phyloP scores from a whole-genome alignment of 2,113 vertebrate species.

The Micronycteris hirsuta region DNA sequence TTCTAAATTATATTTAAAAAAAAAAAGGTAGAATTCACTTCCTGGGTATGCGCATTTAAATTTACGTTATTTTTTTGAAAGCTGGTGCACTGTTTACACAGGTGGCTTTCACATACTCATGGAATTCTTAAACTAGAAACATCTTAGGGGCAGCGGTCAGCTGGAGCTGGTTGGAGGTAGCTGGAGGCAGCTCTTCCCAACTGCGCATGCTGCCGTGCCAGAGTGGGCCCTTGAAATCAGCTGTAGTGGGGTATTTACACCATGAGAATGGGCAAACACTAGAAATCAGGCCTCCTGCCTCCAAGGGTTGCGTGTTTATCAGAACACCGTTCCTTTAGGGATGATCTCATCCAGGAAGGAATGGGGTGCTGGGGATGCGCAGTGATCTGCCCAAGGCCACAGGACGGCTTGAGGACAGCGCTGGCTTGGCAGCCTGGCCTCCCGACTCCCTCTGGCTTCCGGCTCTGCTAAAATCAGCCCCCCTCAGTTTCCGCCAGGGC shows the following conservation, averaged over 20 bases:
- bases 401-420: not conserved
- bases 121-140: not conserved
- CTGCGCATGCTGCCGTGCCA: fast-evolving
- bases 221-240: not conserved
- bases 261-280: not conserved
- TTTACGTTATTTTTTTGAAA: not conserved
- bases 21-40: not conserved
- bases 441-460: not conserved
- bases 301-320: not conserved
- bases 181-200: not conserved
- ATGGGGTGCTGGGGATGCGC: not conserved
- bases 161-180: not conserved
- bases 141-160: not conserved
- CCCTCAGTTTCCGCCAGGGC: not conserved
- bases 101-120: not conserved
- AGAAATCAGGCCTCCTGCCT: not conserved
- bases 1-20: not conserved
- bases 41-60: not conserved
- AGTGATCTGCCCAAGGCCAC: not conserved
- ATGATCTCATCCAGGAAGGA: not conserved
- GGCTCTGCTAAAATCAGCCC: not conserved
- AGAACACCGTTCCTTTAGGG: not conserved
- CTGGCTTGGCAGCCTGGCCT: not conserved
- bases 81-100: not conserved
- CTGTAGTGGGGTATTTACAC: not conserved